Evolutionary conservation across 2,797 vertebrate genomes (phyloP).

Genomic region (Monodelphis domestica): DNA sequence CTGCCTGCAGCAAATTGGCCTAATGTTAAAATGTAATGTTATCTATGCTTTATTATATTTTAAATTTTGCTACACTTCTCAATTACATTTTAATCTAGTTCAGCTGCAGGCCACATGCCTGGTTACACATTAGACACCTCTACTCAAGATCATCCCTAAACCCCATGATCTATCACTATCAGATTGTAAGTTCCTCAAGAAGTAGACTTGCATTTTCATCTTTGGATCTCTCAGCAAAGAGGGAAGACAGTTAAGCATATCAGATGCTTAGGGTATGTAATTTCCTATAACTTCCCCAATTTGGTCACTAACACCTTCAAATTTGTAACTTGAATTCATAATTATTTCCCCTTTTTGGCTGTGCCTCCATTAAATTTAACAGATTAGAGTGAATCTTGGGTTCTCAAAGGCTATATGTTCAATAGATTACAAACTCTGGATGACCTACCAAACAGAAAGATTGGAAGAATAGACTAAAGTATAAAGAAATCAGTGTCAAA

Average conservation of each 20-base stretch:
- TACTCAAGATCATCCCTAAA: neutral
- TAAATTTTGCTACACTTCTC: neutral
- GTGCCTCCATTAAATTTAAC: neutral
- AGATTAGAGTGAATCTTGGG: neutral
- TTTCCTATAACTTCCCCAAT: neutral
- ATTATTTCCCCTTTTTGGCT: neutral
- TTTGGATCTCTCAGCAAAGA: neutral
- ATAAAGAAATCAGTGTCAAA: neutral
- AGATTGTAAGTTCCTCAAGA: neutral
- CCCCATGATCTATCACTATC: neutral
- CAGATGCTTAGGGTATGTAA: neutral
- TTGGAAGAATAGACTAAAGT: neutral
- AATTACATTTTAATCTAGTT: neutral
- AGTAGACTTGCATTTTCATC: neutral
- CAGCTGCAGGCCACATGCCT: neutral
- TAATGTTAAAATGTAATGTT: neutral
- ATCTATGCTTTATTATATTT: neutral
- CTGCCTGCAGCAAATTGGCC: neutral
- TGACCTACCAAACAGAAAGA: neutral
- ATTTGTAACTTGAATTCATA: neutral
- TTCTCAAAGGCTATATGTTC: neutral
- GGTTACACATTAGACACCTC: neutral
- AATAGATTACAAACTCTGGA: neutral
- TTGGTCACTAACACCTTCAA: neutral
- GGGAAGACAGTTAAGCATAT: neutral